Evolutionary conservation across 2,888 invertebrate genomes (phyloP), one percentile per base, ranked within the genome.

Genomic region (Eremobia ochroleuca): DNA sequence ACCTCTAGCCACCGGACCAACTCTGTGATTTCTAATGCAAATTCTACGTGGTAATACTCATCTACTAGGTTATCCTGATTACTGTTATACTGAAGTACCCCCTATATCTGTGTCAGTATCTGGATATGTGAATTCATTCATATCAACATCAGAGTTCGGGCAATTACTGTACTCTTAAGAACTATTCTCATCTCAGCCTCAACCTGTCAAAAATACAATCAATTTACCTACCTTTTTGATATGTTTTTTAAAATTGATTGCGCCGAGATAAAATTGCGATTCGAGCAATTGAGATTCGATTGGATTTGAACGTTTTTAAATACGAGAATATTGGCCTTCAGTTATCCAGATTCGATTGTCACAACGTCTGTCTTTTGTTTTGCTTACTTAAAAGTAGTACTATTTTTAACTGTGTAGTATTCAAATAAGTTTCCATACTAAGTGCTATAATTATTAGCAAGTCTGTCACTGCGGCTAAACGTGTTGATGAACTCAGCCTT

Each of bases 401-500:
- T 52, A n/a, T 37, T 61, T 37, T 34, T 28, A 78, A 77, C 15
- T 21, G 37, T 15, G 13, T n/a, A 13, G 21, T 65, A 18, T 25
- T 67, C 25, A 15, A 49, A 64, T 43, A 25, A 49, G 8, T 67
- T 64, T 55, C 34, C 52, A 52, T 31, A 79, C 71, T 85, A 66
- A 69, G 40, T 55, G 0, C 4, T 37, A 21, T 59, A 67, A 13
- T 70, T 68, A 72, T 72, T 73, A 79, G 66, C 69, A 74, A 49
- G 62, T 79, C 66, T 64, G 81, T 85, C 71, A 68, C n/a, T 66
- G 40, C 78, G 65, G 84, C 86, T 91, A 89, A 90, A 90, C 84
- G 85, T 87, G 91, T 88, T 91, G 92, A 92, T 92, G 93, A 91
- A 89, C 90, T 92, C 90, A 91, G 82, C 83, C 76, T 89, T 91